These are phyloP conservation scores for silkworm (Bombyx mori) DNA, from an alignment of 1,140 invertebrate genomes.

Conservation along the genomic window ASM3026992v2 NC_085117.1:16448501-16449000, in stretches of 20 bases:
- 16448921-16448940: too few species aligned
- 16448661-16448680: slow-evolving; percentile 91
- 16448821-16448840: too few species aligned
- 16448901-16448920: too few species aligned
- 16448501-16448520: too few species aligned
- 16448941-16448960: too few species aligned
- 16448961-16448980: too few species aligned
- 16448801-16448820: too few species aligned
- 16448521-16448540: too few species aligned
- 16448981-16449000: too few species aligned
- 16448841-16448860: not conserved
- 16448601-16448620: slow-evolving; percentile 75
- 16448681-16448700: slow-evolving; percentile 90
- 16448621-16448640: slow-evolving; percentile 87
- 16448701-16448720: slow-evolving; percentile 92
- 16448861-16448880: not conserved
- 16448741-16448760: slow-evolving; percentile 1
- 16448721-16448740: slow-evolving; percentile 78
- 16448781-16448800: not conserved
- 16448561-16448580: too few species aligned
- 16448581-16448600: slow-evolving; percentile 6
- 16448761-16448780: not conserved
- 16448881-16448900: too few species aligned
- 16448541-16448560: too few species aligned
- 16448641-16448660: slow-evolving; percentile 91